Conservation (phyloP, 2,113 vertebrate genomes). For the Tachysurus fulvidraco region DNA sequence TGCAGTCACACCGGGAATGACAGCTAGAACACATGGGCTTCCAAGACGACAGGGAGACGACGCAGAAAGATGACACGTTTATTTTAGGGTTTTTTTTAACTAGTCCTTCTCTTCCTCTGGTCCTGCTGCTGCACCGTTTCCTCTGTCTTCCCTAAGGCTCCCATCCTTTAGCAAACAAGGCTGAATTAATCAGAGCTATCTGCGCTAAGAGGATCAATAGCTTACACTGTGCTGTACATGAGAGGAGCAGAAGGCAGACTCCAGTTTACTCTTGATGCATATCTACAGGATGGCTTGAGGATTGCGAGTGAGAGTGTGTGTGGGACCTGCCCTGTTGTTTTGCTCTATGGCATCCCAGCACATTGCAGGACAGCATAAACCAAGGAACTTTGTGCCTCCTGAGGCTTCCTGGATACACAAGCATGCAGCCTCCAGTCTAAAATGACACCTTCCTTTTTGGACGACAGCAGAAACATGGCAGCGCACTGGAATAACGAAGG, state of each 20-base stretch:
- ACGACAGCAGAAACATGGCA: background rate
- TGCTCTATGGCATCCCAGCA: conserved; percentile 59
- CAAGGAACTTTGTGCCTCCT: background rate
- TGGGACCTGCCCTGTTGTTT: conserved; percentile 20
- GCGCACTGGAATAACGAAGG: background rate
- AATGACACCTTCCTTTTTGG: conserved; percentile 15
- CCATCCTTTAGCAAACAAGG: conserved; percentile 43
- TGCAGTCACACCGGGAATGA: background rate
- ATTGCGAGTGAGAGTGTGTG: background rate
- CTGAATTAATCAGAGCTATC: conserved; percentile 63
- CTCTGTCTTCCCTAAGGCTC: conserved; percentile 37
- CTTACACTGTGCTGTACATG: conserved; percentile 73
- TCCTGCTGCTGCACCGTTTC: conserved; percentile 2
- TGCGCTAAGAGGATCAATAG: conserved; percentile 72
- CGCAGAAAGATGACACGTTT: conserved; percentile 28
- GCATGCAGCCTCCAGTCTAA: background rate
- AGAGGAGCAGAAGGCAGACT: conserved; percentile 63
- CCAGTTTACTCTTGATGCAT: conserved; percentile 62
- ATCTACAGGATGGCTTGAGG: background rate
- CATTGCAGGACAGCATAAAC: conserved; percentile 13
- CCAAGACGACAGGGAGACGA: conserved; percentile 17
- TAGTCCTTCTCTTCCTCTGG: background rate
- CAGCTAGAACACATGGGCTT: conserved; percentile 14
- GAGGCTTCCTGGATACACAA: conserved; percentile 5
- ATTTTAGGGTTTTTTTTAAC: too few relatives aligned